These are phyloP conservation scores for Dolomedes plantarius DNA, from an alignment of 2,888 invertebrate genomes.

Conservation along the genomic window DNA sequence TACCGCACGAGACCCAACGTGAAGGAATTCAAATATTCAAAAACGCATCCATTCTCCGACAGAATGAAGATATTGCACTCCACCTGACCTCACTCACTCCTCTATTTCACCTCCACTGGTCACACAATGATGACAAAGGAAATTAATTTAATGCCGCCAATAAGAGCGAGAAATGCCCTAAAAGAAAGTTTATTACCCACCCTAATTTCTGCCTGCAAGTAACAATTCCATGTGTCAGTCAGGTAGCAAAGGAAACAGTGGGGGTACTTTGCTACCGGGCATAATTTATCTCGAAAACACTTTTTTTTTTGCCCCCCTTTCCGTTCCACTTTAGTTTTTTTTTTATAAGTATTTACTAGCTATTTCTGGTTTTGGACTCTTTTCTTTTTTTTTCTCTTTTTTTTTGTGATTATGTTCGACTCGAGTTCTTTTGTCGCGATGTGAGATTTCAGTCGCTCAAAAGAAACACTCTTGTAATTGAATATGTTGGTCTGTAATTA, in stretches of 20 bases:
- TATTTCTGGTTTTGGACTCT: neutral
- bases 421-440: conserved; percentile 44
- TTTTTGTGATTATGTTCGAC: neutral
- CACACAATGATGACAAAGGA: neutral
- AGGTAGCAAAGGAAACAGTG: conserved; percentile 21
- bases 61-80: neutral
- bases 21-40: no score
- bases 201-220: conserved; percentile 50
- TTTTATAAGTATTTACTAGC: neutral
- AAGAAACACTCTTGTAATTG: conserved; percentile 59
- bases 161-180: neutral
- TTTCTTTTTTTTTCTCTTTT: neutral
- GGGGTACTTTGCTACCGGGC: conserved; percentile 49
- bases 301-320: conserved; percentile 6
- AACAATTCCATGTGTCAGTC: conserved; percentile 64
- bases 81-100: conserved; percentile 1
- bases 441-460: conserved; percentile 31
- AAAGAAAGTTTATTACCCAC: conserved; percentile 13
- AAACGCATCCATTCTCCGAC: neutral
- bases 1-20: no score
- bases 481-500: conserved; percentile 68
- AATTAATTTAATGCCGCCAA: conserved; percentile 32
- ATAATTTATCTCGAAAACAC: conserved; percentile 37
- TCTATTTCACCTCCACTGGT: neutral
- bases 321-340: conserved; percentile 10